These are phyloP conservation scores for Reinhardtius hippoglossoides DNA, from an alignment of 2,113 vertebrate species.

Conservation along the genomic window DNA sequence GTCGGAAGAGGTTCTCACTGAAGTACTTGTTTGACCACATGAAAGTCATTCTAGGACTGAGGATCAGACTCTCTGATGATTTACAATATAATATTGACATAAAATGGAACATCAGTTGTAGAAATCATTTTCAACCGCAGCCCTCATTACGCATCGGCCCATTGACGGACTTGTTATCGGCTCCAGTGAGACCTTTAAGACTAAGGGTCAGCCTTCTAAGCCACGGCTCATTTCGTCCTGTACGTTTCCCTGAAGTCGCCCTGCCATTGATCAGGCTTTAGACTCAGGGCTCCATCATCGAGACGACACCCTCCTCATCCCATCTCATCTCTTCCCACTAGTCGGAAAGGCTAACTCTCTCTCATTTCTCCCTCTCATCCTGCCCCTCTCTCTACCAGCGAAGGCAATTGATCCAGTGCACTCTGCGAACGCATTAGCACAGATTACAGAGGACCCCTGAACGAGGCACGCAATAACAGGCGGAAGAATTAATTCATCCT, in stretches of 20 bases:
- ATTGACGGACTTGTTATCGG: conserved; percentile 2
- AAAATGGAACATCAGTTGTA: conserved; percentile 24
- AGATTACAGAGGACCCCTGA: conserved; percentile 74
- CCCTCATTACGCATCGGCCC: not conserved
- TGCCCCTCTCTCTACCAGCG: conserved; percentile 4
- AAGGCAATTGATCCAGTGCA: conserved; percentile 69
- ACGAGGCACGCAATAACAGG: conserved; percentile 54
- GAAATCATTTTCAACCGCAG: conserved; percentile 27
- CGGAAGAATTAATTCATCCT: conserved; percentile 71
- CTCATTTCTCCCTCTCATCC: conserved; percentile 9
- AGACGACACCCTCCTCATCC: not conserved
- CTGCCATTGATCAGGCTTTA: conserved; percentile 29
- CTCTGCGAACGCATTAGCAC: conserved; percentile 64
- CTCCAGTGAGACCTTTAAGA: conserved; percentile 11
- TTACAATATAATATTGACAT: conserved; percentile 7
- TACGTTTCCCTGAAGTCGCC: not conserved
- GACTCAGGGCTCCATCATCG: conserved; percentile 1
- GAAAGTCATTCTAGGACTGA: no score
- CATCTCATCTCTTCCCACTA: not conserved
- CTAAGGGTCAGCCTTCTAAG: not conserved
- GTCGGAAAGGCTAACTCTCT: not conserved
- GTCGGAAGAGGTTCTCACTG: no score
- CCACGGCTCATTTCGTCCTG: not conserved
- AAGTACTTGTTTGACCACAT: no score
- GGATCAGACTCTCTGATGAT: not conserved